These are phyloP conservation scores for Macaria notata DNA, from an alignment of 2,888 invertebrate genomes.

Conservation along the genomic window DNA sequence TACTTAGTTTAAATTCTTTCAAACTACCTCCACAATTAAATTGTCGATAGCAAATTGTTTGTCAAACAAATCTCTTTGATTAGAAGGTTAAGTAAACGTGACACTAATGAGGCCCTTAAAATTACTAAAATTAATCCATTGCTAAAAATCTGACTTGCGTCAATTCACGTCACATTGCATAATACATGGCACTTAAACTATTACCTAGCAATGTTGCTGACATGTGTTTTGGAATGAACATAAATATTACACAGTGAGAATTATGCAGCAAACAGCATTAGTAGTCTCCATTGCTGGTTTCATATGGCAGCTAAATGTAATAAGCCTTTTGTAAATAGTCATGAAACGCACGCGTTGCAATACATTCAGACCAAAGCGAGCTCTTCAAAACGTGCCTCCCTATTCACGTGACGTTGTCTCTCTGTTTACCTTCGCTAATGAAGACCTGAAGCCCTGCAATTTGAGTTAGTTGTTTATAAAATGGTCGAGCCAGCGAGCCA, in stretches of 20 bases:
- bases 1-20: no score
- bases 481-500: slow-evolving; percentile 31
- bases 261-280: no score
- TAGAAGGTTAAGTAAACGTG: slow-evolving; percentile 5
- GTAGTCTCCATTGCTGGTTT: no score
- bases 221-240: no score
- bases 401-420: slow-evolving; percentile 12
- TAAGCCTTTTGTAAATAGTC: no score
- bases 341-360: no score
- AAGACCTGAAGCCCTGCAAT: slow-evolving; percentile 51
- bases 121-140: slow-evolving; percentile 7
- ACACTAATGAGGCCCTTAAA: slow-evolving; percentile 2
- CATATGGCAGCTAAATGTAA: no score
- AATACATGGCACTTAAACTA: not conserved
- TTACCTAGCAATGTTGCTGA: not conserved
- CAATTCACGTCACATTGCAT: slow-evolving; percentile 6
- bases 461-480: slow-evolving; percentile 57
- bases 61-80: not conserved
- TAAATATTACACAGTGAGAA: no score
- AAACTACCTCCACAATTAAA: not conserved
- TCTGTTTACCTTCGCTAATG: slow-evolving; percentile 49
- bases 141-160: slow-evolving; percentile 5
- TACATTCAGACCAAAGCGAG: not conserved
- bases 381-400: not conserved
- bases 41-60: not conserved